Base-by-base conservation (phyloP, 1,140 invertebrate genomes). In the Meloidogyne exigua region DNA sequence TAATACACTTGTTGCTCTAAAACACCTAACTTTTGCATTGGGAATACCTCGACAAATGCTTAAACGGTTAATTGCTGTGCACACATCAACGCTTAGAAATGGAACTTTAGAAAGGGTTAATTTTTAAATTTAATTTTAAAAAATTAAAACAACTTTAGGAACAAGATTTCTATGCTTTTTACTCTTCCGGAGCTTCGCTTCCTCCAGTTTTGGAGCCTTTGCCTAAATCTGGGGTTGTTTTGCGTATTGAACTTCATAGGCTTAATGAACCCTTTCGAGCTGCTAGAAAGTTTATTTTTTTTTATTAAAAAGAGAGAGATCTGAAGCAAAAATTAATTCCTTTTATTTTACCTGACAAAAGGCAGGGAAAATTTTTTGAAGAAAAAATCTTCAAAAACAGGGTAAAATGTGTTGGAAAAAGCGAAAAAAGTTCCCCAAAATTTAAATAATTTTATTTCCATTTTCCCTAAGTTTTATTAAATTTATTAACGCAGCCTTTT, bases 21-120 rank as follows among this genome's bases (percentile, higher is more conserved):
- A 68, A 42, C 66, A 68, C 10, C 10, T 68, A 42, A 42, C 39
- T 9, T 10, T 21, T 42, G 21, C 66, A 68, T 5, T 68, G 3
- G 28, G 18, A n/a, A 13, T 68, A 5, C 66, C 66, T 5, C 23
- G 28, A n/a, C 15, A 32, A 32, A 68, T 68, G 66, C 66, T 21
- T 42, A n/a, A 42, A 18, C 23, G n/a, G 18, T 9, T 68, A 9
- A 21, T 25, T 42, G 66, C 66, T 18, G 15, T 68, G n/a, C 28
- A 68, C 39, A 68, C 66, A 18, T 68, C 66, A 18, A 68, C 66
- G 2, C 66, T 68, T 21, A 68, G 66, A 68, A 68, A 32, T 42
- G 66, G 66, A 42, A 36, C 66, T 23, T 42, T 68, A 12, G n/a
- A 68, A 42, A 68, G 66, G 66, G 66, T 68, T 18, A 18, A n/a